Evolutionary conservation across 2,797 vertebrate genomes (phyloP).

Genomic region (Sitta carolinensis): DNA sequence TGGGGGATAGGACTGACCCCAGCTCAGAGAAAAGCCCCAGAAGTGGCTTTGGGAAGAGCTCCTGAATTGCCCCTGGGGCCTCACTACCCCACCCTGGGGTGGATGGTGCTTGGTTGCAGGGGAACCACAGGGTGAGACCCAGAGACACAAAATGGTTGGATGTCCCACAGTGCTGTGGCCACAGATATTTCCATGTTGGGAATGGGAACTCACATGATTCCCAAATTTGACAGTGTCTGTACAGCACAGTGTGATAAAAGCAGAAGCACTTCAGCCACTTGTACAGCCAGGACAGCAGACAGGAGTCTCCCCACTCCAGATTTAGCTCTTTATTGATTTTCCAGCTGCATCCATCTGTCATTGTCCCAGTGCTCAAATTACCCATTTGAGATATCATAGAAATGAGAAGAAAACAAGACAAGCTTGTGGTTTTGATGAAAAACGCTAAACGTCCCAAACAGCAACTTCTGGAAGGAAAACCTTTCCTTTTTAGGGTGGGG

Average conservation of each 20-base stretch:
- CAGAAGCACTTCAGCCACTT: not conserved
- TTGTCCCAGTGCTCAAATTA: not conserved
- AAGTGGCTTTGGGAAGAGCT: not conserved
- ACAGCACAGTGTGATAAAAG: not conserved
- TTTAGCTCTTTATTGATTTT: slow-evolving; percentile 41
- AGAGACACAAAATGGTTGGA: not conserved
- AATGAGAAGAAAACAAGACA: not conserved
- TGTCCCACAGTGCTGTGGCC: fast-evolving
- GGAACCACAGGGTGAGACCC: not conserved
- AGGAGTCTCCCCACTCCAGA: not conserved
- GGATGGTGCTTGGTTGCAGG: not conserved
- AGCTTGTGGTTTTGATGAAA: not conserved
- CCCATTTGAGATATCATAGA: not conserved
- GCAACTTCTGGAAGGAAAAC: not conserved
- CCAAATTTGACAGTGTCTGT: not conserved
- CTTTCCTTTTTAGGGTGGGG: not conserved
- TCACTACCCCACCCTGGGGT: not conserved
- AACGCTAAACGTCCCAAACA: not conserved
- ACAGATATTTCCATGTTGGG: not conserved
- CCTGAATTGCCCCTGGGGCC: not conserved
- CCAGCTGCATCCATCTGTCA: not conserved
- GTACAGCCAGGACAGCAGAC: not conserved
- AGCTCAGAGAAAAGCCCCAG: not conserved
- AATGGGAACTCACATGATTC: fast-evolving
- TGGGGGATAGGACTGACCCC: not conserved